Percentiles rank a stretch among this genome's conserved stretches.
Evolutionary conservation across 2,888 invertebrate species (phyloP).

Genomic region (Vanessa cardui): DNA sequence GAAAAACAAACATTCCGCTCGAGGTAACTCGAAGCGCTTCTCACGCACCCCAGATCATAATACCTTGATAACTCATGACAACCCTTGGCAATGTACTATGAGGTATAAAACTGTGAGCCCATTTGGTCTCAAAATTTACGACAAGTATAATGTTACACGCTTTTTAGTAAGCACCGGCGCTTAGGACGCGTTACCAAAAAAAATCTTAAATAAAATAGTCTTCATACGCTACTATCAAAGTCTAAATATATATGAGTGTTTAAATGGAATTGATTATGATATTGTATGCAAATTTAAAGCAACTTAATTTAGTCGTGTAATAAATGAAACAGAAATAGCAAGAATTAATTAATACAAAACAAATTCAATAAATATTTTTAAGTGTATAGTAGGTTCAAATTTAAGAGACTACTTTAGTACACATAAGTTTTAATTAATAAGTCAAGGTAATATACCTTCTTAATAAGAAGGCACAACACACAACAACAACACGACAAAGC

Average conservation of each 20-base stretch:
- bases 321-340: no score
- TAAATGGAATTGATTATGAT: neutral
- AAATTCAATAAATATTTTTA: no score
- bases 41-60: conserved; percentile 38
- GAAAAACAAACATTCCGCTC: conserved; percentile 59
- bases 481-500: no score
- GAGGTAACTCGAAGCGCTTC: conserved; percentile 29
- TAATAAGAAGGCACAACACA: no score
- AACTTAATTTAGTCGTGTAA: no score
- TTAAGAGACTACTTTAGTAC: no score
- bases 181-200: neutral
- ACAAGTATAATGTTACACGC: conserved; percentile 30
- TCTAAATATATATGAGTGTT: neutral
- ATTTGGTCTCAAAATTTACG: conserved; percentile 38
- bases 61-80: conserved; percentile 38
- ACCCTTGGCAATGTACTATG: conserved; percentile 36
- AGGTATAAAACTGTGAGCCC: conserved; percentile 35
- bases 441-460: no score
- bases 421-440: no score
- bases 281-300: no score
- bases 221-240: conserved; percentile 2
- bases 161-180: conserved; percentile 26
- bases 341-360: no score
- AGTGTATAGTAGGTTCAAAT: no score
- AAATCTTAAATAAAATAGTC: conserved; percentile 11